These are phyloP conservation scores for Aphaenogaster ashmeadi DNA, from an alignment of 1,140 invertebrate species.

Conservation along the genomic window DNA sequence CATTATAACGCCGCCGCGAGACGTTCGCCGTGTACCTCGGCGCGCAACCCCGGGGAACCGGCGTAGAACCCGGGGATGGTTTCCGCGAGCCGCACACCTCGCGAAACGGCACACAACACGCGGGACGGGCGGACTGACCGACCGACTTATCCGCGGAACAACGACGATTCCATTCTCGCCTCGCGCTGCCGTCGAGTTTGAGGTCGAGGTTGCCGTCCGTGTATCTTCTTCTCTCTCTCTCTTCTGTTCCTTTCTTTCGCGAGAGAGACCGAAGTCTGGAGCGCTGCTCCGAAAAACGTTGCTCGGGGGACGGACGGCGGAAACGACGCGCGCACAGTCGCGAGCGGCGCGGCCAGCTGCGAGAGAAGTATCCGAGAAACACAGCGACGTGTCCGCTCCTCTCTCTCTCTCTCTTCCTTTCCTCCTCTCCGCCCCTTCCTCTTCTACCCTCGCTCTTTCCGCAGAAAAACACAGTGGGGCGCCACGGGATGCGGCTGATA, in stretches of 20 bases:
- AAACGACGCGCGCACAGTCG: constrained; percentile 21
- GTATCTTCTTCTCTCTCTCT: neutral
- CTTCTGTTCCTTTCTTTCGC: neutral
- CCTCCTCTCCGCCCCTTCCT: constrained; percentile 6
- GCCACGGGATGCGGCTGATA: constrained; percentile 81
- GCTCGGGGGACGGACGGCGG: constrained; percentile 21
- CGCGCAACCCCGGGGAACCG: neutral
- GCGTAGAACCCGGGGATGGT: too few relatives aligned
- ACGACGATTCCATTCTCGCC: constrained; percentile 47
- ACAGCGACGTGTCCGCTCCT: constrained; percentile 34
- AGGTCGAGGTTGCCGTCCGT: constrained; percentile 36
- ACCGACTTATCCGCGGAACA: constrained; percentile 36
- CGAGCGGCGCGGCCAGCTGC: constrained; percentile 27
- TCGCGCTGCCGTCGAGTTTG: constrained; percentile 38
- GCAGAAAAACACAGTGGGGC: constrained; percentile 83
- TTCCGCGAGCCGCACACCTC: too few relatives aligned
- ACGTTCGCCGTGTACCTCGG: neutral
- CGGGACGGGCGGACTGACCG: neutral
- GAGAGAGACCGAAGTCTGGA: constrained; percentile 1
- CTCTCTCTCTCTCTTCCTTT: constrained; percentile 20
- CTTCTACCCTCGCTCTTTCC: constrained; percentile 72
- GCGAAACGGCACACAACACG: neutral
- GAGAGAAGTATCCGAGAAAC: constrained; percentile 1
- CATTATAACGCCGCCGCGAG: constrained; percentile 28
- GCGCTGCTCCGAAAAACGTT: constrained; percentile 19